Evolutionary conservation across 2,888 invertebrate species (phyloP).

Genomic region (Cheilosia vernalis): DNA sequence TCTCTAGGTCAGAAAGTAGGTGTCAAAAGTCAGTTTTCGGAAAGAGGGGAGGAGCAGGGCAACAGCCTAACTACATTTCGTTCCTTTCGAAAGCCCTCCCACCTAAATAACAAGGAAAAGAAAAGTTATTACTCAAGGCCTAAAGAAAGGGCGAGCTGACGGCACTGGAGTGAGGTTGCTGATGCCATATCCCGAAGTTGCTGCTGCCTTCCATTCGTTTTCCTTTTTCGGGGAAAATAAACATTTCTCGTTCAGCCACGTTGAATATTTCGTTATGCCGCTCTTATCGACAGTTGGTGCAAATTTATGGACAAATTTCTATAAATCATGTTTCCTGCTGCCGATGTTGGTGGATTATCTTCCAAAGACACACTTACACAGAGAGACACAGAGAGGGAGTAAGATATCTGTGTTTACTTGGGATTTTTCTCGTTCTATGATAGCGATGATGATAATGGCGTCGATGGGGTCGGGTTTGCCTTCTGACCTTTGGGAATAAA

Average conservation of each 20-base stretch:
- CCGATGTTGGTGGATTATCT: constrained; percentile 21
- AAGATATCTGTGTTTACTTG: constrained; percentile 56
- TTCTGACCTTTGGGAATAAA: constrained; percentile 72
- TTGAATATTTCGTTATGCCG: constrained; percentile 53
- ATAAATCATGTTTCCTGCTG: constrained; percentile 69
- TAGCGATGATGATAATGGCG: constrained; percentile 66
- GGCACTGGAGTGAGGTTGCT: background rate
- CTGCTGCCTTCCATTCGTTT: constrained; percentile 25
- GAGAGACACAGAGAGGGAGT: background rate
- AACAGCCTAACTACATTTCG: constrained; percentile 34
- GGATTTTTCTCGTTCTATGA: constrained; percentile 42
- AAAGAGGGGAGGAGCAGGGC: background rate
- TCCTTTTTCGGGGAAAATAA: constrained; percentile 43
- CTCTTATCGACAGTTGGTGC: constrained; percentile 71
- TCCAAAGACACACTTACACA: background rate
- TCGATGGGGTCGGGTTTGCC: constrained; percentile 65
- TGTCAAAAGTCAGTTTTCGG: constrained; percentile 69
- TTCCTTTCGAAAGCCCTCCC: background rate
- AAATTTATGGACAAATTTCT: constrained; percentile 74
- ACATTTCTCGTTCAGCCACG: constrained; percentile 61
- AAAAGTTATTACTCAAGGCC: constrained; percentile 1
- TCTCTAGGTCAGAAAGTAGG: constrained; percentile 68
- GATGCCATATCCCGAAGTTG: constrained; percentile 20
- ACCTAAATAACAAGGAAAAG: background rate
- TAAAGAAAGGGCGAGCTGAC: background rate